phyloP scores from a whole-genome alignment of 2,113 vertebrate genomes.

The Aythya baeri region DNA sequence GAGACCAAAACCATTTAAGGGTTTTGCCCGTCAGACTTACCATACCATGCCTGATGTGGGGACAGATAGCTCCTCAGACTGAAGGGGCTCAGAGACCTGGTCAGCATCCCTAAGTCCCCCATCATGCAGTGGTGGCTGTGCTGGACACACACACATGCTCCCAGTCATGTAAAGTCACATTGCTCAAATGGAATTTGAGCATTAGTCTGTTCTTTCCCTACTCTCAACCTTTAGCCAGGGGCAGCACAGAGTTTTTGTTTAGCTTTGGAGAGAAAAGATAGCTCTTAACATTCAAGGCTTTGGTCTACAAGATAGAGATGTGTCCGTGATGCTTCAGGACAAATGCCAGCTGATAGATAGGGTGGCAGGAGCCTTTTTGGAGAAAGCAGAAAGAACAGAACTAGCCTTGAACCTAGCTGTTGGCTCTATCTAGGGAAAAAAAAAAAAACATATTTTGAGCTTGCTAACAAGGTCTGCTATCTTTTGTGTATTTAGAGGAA shows the following conservation, averaged over 20 bases:
- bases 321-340: not conserved
- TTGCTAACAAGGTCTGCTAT: not conserved
- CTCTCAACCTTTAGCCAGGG: not conserved
- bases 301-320: not conserved
- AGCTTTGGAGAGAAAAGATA: not conserved
- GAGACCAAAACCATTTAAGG: not conserved
- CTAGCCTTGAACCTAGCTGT: constrained; percentile 34
- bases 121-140: fast-evolving
- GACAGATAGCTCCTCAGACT: not conserved
- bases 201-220: not conserved
- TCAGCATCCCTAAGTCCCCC: not conserved
- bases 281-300: not conserved
- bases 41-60: not conserved
- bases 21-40: not conserved
- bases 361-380: not conserved
- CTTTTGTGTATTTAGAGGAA: not conserved
- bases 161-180: fast-evolving
- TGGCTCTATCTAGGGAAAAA: not conserved
- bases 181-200: not conserved
- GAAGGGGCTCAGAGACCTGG: fast-evolving
- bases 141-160: not conserved
- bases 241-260: not conserved
- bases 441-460: not conserved
- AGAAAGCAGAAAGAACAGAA: constrained; percentile 30
- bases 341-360: not conserved